Percentiles rank a stretch among this genome's conserved stretches.
Evolutionary conservation across 2,888 invertebrate genomes (phyloP).

Genomic region (Drosophila kuntzei): DNA sequence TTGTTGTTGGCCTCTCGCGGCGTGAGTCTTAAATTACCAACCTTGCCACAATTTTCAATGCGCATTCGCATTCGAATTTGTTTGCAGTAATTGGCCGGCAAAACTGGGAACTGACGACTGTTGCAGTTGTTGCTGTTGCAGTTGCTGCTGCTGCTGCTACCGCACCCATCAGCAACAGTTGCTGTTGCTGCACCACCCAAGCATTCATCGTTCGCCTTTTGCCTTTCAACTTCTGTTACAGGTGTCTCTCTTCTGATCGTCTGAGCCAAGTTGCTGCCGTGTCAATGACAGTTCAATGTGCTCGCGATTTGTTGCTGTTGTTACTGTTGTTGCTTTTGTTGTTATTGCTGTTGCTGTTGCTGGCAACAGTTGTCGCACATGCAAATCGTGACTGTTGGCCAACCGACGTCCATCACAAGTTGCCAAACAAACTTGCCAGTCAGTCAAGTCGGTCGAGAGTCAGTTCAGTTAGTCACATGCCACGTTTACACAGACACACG

Average conservation of each 20-base stretch:
- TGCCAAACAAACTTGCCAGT: slow-evolving; percentile 74
- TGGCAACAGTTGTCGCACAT: slow-evolving; percentile 80
- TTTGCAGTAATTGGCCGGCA: slow-evolving; percentile 82
- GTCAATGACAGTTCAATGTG: slow-evolving; percentile 84
- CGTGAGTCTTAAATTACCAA: slow-evolving; percentile 82
- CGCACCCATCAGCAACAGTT: slow-evolving; percentile 63
- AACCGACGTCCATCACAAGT: slow-evolving; percentile 78
- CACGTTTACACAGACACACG: slow-evolving; percentile 27
- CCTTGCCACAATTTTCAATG: slow-evolving; percentile 81
- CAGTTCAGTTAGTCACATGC: slow-evolving; percentile 27
- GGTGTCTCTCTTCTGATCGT: slow-evolving; percentile 64
- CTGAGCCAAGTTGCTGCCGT: slow-evolving; percentile 65
- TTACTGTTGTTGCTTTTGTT: slow-evolving; percentile 36
- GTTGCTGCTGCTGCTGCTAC: slow-evolving; percentile 35
- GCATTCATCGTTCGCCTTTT: slow-evolving; percentile 67
- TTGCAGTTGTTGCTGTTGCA: slow-evolving; percentile 29
- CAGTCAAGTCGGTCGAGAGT: slow-evolving; percentile 46
- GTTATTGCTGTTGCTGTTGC: slow-evolving; percentile 45
- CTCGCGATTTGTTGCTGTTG: slow-evolving; percentile 71
- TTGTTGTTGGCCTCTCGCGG: slow-evolving; percentile 50
- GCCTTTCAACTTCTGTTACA: slow-evolving; percentile 77
- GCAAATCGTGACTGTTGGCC: slow-evolving; percentile 81
- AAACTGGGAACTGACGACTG: slow-evolving; percentile 47
- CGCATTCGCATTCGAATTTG: slow-evolving; percentile 80
- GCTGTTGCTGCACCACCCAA: slow-evolving; percentile 54